Base-by-base conservation (phyloP, 1,140 invertebrate genomes). In the Trichomalopsis sarcophagae region DNA sequence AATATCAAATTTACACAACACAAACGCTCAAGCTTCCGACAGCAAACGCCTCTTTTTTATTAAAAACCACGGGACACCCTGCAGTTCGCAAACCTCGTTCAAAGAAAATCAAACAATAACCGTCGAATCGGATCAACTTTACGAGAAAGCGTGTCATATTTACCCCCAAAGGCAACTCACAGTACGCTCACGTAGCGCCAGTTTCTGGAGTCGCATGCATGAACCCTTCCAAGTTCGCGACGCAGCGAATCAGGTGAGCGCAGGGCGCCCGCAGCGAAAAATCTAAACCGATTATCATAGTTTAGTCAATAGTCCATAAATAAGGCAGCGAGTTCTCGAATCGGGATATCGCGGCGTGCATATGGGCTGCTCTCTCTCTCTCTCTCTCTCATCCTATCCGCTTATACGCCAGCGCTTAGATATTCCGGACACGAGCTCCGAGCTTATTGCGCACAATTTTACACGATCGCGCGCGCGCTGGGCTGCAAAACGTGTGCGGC, bases 371-470 rank as follows among this genome's bases (percentile, higher is more conserved):
- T 13, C 55, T 62, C 55, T 33, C 33, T 33, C 33, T 33, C 33
- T 33, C 33, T 55, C 11, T 33, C 33, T 36, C 33, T 36, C 33
- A 36, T 36, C 33, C 33, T 36, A n/a, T 62, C 55, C 55, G 17
- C 21, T 62, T 62, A 62, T 14, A 55, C 13, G 6, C 40, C 55
- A 21, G n/a, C 62, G 47, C 75, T n/a, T 69, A 23, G 62, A 76
- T 78, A 87, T 87, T 87, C 83, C 17, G 69, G 40, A 68, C 86
- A 87, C 86, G 83, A 73, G n/a, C 77, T 4, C 17, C 27, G 44
- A 50, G 86, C 83, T 87, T 87, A 85, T 87, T 87, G 79, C 83
- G 66, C 79, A 71, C 81, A 73, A 87, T 87, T 85, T 87, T 85
- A 87, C 83, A 75, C 83, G 80, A 84, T 82, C 86, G 40, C 36